Percentiles rank a stretch among this genome's conserved stretches.
These are phyloP conservation scores for Sylvilagus bachmani DNA, from an alignment of 2,113 vertebrate genomes.

Conservation along the genomic window DNA sequence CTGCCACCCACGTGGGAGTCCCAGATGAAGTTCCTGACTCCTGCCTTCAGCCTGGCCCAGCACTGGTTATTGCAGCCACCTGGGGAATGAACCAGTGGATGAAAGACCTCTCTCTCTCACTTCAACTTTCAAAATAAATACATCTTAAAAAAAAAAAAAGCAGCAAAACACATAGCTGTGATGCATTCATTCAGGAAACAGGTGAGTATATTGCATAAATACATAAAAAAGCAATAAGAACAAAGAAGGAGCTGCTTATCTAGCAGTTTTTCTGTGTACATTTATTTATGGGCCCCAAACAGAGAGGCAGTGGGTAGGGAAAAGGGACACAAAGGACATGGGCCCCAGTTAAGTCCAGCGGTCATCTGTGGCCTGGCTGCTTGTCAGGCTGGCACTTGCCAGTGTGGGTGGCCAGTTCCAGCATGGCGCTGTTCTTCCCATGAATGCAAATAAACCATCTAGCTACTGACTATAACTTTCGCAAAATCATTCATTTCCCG, in stretches of 20 bases:
- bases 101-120: too few relatives aligned
- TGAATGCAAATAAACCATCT: conserved; percentile 69
- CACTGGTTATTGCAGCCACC: too few relatives aligned
- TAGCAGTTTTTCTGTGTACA: not conserved
- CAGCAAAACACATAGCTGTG: not conserved
- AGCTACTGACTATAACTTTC: conserved; percentile 76
- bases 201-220: not conserved
- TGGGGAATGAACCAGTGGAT: too few relatives aligned
- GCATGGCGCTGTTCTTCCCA: conserved; percentile 25
- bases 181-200: not conserved
- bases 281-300: not conserved
- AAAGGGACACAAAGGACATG: not conserved
- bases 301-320: not conserved
- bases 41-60: too few relatives aligned
- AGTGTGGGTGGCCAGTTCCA: conserved; percentile 42
- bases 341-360: not conserved
- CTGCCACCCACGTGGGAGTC: too few relatives aligned
- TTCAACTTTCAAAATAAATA: too few relatives aligned
- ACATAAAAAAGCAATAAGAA: not conserved
- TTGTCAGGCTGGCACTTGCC: not conserved
- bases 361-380: not conserved
- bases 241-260: not conserved
- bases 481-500: conserved; percentile 80
- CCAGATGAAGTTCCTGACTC: too few relatives aligned
- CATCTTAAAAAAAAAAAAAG: too few relatives aligned